These are phyloP conservation scores for Oscheius onirici DNA, from an alignment of 2,888 invertebrate species.

Conservation along the genomic window DNA sequence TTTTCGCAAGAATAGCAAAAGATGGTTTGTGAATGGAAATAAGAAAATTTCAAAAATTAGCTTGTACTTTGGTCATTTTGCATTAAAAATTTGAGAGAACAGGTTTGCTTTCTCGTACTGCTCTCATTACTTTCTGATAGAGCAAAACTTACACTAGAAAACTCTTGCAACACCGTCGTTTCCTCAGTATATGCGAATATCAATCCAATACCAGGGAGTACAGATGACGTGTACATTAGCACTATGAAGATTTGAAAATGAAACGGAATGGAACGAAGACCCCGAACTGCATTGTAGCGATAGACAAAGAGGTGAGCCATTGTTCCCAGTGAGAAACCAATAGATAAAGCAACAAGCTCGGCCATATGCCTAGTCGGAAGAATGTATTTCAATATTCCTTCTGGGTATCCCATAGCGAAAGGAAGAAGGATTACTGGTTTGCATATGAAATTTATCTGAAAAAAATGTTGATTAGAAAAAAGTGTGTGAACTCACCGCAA, in stretches of 20 bases:
- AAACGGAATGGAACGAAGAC: not conserved
- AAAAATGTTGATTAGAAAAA: not conserved
- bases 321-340: not conserved
- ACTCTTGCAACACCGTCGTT: not conserved
- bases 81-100: too few species aligned
- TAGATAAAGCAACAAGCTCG: not conserved
- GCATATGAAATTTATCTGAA: not conserved
- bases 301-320: not conserved
- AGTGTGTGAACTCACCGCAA: not conserved
- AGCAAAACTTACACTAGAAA: not conserved
- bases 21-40: too few species aligned
- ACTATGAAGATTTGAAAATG: not conserved
- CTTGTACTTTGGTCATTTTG: too few species aligned
- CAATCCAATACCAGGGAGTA: not conserved
- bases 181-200: not conserved
- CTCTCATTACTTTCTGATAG: too few species aligned
- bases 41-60: too few species aligned
- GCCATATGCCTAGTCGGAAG: not conserved
- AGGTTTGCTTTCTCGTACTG: too few species aligned
- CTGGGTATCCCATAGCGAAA: constrained; percentile 4
- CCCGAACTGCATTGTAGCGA: not conserved
- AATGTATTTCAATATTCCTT: not conserved
- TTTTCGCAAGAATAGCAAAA: too few species aligned
- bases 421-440: not conserved
- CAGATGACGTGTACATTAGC: not conserved